Evolutionary conservation across 2,113 vertebrate species (phyloP), one percentile per base, ranked within the genome.

Genomic region (Trichomycterus rosablanca): DNA sequence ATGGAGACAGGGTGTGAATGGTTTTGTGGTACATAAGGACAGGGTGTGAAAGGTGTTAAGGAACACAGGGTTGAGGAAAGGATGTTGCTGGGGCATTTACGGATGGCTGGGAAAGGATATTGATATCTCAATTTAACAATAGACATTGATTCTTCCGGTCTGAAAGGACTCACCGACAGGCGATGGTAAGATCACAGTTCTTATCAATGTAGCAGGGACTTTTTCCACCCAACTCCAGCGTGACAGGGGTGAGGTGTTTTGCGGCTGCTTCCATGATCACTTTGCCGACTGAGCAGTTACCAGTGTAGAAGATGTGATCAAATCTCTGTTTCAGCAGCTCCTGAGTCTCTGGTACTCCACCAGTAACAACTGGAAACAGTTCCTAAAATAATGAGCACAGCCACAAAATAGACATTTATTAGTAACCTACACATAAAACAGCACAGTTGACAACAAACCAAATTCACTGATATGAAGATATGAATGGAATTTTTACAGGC

Each of bases 171-270:
- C 15, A 97, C 95, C 92, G 87, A 86, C 92, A 94, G 63, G 92
- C 90, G 0, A 91, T 26, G 0, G 75, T 76, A 39, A 97, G 67
- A 64, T 97, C 87, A 7, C 93, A 94, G 78, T 89, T 81, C 50
- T 83, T 92, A 81, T 97, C 92, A 1, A 98, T 88, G 65, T 93
- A 97, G 76, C 95, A 98, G 35, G 95, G 95, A 67, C 84, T 97
- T 74, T 98, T 98, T 14, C 95, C 93, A 0, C 94, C 96, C 43
- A 98, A 83, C 82, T 95, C 96, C 82, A 97, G 87, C 0, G 90
- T 97, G 68, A 95, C 84, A 0, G 95, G 96, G 0, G 93, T 97
- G 72, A 97, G 83, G 76, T 93, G 74, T 68, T 90, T 89, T 64
- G 93, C 83, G 0, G 95, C 95, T 0, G 92, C 94, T 19, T 81